Evolutionary conservation across 2,888 invertebrate genomes (phyloP).

Genomic region (Andricus quercusramuli): DNA sequence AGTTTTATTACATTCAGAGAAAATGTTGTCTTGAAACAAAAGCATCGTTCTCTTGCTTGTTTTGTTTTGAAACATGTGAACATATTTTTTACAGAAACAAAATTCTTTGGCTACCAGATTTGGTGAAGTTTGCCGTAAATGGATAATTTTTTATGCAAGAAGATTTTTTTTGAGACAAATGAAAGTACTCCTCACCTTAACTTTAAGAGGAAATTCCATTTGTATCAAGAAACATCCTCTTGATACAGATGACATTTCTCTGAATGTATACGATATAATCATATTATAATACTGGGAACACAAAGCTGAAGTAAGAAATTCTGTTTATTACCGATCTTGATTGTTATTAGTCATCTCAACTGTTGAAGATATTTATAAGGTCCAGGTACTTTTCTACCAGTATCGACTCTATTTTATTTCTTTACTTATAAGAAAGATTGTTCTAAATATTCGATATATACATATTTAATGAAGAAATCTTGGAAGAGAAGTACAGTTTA

Average conservation of each 20-base stretch:
- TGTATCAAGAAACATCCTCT: too few species aligned
- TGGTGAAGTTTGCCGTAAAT: too few species aligned
- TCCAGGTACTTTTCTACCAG: not conserved
- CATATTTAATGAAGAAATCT: not conserved
- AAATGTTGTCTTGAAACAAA: too few species aligned
- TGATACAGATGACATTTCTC: too few species aligned
- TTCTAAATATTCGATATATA: not conserved
- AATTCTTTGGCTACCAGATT: too few species aligned
- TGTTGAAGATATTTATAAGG: not conserved
- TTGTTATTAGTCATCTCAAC: not conserved
- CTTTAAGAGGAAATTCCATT: too few species aligned
- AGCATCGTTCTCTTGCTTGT: too few species aligned
- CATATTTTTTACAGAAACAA: too few species aligned
- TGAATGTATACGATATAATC: not conserved
- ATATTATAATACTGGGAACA: not conserved
- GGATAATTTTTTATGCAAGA: too few species aligned
- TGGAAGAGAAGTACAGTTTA: not conserved
- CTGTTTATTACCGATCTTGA: not conserved
- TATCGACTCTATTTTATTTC: not conserved
- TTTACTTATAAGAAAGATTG: not conserved
- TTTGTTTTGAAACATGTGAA: too few species aligned
- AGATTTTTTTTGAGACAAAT: too few species aligned
- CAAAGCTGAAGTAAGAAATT: not conserved
- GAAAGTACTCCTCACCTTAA: too few species aligned
- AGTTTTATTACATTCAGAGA: not conserved